Evolutionary conservation across 2,797 vertebrate genomes (phyloP).

Genomic region (Peromyscus aztecus): DNA sequence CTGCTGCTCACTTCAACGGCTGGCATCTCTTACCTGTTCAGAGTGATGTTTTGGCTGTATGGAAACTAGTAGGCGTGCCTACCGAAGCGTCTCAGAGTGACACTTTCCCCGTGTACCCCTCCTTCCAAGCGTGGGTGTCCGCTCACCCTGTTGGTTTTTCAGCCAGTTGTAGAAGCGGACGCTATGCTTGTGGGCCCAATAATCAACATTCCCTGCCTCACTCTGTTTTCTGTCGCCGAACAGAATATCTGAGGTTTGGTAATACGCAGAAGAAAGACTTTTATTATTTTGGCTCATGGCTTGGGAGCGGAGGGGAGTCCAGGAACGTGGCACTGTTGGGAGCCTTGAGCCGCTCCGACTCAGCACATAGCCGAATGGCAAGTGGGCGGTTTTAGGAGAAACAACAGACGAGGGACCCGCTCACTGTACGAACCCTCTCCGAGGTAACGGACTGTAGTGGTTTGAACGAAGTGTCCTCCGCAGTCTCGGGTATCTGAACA

Average conservation of each 20-base stretch:
- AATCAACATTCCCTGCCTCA: background rate
- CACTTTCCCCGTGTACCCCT: background rate
- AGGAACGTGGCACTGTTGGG: too few species aligned
- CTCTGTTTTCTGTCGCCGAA: background rate
- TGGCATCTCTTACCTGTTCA: background rate
- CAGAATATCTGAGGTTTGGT: background rate
- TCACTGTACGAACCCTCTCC: background rate
- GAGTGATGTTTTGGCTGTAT: background rate
- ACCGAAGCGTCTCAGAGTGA: background rate
- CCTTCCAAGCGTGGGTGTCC: background rate
- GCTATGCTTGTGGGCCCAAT: background rate
- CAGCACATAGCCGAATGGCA: background rate
- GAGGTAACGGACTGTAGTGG: background rate
- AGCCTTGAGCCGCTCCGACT: background rate
- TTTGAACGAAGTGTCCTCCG: background rate
- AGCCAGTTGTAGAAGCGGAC: background rate
- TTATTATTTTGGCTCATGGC: background rate
- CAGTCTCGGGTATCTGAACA: background rate
- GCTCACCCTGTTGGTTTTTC: background rate
- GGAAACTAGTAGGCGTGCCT: background rate
- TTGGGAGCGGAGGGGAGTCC: background rate
- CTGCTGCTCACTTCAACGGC: background rate
- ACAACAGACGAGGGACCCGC: background rate
- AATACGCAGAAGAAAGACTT: background rate
- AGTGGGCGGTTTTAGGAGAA: background rate